Conservation (phyloP, 1,140 invertebrate species). For the Halesus radiatus region DNA sequence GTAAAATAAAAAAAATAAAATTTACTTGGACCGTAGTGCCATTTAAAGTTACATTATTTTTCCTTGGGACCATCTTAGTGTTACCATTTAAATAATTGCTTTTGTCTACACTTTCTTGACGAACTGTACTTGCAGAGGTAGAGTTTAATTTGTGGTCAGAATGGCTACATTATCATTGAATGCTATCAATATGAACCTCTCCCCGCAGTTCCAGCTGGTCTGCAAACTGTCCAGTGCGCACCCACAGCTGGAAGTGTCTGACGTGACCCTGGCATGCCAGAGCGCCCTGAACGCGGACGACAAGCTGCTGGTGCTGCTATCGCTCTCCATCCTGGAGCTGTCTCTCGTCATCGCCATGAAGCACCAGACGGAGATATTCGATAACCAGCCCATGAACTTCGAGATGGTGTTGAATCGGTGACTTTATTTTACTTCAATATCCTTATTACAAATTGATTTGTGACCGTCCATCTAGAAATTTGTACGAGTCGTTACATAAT, state of each 20-base stretch:
- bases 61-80: no score
- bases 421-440: neutral
- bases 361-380: conserved; percentile 88
- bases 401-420: conserved; percentile 85
- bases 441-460: no score
- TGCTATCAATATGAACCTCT: neutral
- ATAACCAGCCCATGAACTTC: conserved; percentile 92
- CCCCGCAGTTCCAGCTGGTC: conserved; percentile 67
- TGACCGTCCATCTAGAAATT: no score
- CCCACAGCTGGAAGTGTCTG: conserved; percentile 66
- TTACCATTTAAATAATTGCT: no score
- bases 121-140: no score
- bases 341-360: conserved; percentile 89
- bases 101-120: no score
- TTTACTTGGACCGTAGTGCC: no score
- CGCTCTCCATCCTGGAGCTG: conserved; percentile 82
- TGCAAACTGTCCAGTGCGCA: conserved; percentile 66
- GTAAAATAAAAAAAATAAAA: no score
- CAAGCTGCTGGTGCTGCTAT: conserved; percentile 81
- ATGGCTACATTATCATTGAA: neutral
- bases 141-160: no score
- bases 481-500: no score
- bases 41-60: no score
- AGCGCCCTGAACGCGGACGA: conserved; percentile 76
- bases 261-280: conserved; percentile 73